These are phyloP conservation scores for Ichneumoninae sp. DNA, from an alignment of 2,888 invertebrate species.

Conservation along the genomic window DNA sequence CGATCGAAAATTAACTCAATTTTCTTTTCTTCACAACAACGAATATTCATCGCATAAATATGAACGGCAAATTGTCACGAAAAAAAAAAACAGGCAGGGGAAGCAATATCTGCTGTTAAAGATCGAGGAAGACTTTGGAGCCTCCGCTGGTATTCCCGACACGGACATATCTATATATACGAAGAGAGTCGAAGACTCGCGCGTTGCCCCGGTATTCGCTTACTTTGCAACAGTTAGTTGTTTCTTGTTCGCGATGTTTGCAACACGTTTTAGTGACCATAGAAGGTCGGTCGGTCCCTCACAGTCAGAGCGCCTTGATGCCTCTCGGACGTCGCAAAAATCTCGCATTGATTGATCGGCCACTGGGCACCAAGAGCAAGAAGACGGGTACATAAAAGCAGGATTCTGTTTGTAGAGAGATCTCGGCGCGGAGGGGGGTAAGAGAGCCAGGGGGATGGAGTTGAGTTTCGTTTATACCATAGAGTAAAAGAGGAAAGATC, in stretches of 20 bases:
- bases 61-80: neutral
- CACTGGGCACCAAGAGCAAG: slow-evolving; percentile 71
- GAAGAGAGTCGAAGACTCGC: neutral
- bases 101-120: slow-evolving; percentile 4
- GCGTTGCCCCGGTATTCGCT: slow-evolving; percentile 71
- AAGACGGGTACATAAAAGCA: slow-evolving; percentile 60
- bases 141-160: slow-evolving; percentile 30
- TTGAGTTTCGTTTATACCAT: slow-evolving; percentile 53
- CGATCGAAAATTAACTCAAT: neutral
- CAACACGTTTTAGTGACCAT: slow-evolving; percentile 81
- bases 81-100: neutral
- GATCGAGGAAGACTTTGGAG: slow-evolving; percentile 37
- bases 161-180: slow-evolving; percentile 31
- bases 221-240: slow-evolving; percentile 78
- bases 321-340: slow-evolving; percentile 75
- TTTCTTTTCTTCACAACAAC: neutral
- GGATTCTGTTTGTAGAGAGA: slow-evolving; percentile 29
- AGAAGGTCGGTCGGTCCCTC: slow-evolving; percentile 79
- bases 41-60: neutral
- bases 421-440: slow-evolving; percentile 52
- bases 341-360: slow-evolving; percentile 81
- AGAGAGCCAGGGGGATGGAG: slow-evolving; percentile 50
- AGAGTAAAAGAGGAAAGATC: slow-evolving; percentile 13
- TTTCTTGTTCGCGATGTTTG: slow-evolving; percentile 80
- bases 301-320: slow-evolving; percentile 27